Percentiles rank a stretch among this genome's conserved stretches.
Conservation (phyloP, 2,888 invertebrate genomes). For the Drosophila paramelanica region DNA sequence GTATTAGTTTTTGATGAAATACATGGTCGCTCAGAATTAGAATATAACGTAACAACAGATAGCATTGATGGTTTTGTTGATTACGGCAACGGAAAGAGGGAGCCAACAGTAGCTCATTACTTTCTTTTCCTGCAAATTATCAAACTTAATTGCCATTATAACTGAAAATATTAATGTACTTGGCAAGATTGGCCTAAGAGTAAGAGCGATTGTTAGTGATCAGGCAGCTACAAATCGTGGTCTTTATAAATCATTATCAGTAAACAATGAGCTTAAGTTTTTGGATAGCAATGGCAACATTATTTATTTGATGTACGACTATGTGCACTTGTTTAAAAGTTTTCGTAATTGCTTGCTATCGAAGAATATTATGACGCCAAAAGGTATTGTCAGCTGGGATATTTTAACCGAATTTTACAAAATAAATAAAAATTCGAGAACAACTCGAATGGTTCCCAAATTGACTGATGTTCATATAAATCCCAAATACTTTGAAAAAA, state of each 20-base stretch:
- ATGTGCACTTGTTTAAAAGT: not conserved
- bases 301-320: not conserved
- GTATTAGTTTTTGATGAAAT: too few species aligned
- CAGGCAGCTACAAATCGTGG: not conserved
- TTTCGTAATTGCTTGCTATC: not conserved
- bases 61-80: too few species aligned
- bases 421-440: not conserved
- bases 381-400: not conserved
- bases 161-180: not conserved
- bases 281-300: not conserved
- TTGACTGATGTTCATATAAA: not conserved
- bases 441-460: not conserved
- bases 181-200: not conserved
- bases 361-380: not conserved
- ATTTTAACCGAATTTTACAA: not conserved
- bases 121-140: too few species aligned
- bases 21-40: too few species aligned
- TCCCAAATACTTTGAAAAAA: not conserved
- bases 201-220: not conserved
- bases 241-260: not conserved
- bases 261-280: not conserved
- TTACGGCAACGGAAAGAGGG: too few species aligned
- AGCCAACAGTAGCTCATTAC: too few species aligned
- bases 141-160: too few species aligned
- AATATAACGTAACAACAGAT: too few species aligned